Evolutionary conservation across 2,888 invertebrate species (phyloP), one percentile per base, ranked within the genome.

Genomic region (Parthenolecanium corni): DNA sequence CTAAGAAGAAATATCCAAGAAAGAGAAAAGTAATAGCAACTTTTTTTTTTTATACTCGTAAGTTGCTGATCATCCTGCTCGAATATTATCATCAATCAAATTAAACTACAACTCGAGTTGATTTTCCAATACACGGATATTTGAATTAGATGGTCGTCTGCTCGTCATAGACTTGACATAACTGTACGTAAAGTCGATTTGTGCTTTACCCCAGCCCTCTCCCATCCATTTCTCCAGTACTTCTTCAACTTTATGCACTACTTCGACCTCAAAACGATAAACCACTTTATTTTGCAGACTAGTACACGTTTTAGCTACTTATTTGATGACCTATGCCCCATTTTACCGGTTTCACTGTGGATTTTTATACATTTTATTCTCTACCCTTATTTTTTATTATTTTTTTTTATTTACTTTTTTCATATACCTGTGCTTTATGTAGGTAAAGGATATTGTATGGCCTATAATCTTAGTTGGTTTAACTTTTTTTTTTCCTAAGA

Each of bases 61-160:
- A 61, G 61, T 61, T 61, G 61, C 49, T 49, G 51, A 51, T 61
- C 61, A 61, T 61, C 51, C 38, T 21, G 51, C 49, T 16, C 46
- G 40, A 51, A 49, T 61, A 61, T 61, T 49, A 61, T 61, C 61
- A 61, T 61, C 61, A 61, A 61, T 61, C 61, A 61, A 61, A 61
- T 61, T 61, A 61, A 21, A 49, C 51, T 46, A 57, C 57, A 25
- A 57, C 44, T 46, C 31, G 57, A 57, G 36, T 57, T 36, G 57
- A 57, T 57, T 46, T 44, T n/a, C 51, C 51, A 51, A 51, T 61
- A 61, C 38, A 38, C 49, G 61, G 51, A 51, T 51, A 61, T 51
- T 61, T 51, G 49, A 49, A 49, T 61, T 61, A 36, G 58, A 47
- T 58, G 47, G 58, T 46, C 58, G 58, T 47, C 49, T 21, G 47